Evolutionary conservation across 2,113 vertebrate genomes (phyloP).

Genomic region (Heptranchias perlo): DNA sequence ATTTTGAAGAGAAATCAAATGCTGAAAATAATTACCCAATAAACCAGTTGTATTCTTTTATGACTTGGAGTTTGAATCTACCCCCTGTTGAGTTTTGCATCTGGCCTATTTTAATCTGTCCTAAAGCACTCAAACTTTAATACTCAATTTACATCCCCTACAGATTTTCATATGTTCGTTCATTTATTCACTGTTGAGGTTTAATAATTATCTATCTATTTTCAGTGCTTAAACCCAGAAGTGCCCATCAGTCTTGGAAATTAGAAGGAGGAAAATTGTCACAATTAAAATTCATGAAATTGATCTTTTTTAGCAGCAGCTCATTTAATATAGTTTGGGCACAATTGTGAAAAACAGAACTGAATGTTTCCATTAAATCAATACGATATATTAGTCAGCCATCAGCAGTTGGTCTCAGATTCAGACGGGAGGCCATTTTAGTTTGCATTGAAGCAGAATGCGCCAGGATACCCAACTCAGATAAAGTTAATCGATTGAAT

Average conservation of each 20-base stretch:
- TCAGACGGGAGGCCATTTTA: slow-evolving; percentile 18
- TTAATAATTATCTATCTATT: slow-evolving; percentile 22
- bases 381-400: not conserved
- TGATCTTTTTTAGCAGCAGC: slow-evolving; percentile 26
- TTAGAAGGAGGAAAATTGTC: not conserved
- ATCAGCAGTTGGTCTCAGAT: slow-evolving; percentile 1
- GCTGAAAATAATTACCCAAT: slow-evolving; percentile 72
- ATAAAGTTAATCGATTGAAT: slow-evolving; percentile 17
- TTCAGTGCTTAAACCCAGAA: not conserved
- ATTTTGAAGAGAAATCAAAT: slow-evolving; percentile 58
- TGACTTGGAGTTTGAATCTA: slow-evolving; percentile 61
- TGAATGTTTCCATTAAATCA: slow-evolving; percentile 18
- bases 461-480: not conserved
- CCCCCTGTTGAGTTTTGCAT: slow-evolving; percentile 68
- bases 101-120: slow-evolving; percentile 61
- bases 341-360: not conserved
- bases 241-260: slow-evolving; percentile 19
- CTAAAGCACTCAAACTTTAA: slow-evolving; percentile 60
- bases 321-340: not conserved
- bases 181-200: slow-evolving; percentile 24
- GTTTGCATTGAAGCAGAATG: not conserved
- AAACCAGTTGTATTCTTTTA: slow-evolving; percentile 72
- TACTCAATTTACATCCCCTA: slow-evolving; percentile 52
- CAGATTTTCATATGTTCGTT: slow-evolving; percentile 52
- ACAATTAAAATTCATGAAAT: slow-evolving; percentile 36